Conservation (phyloP, 1,140 invertebrate genomes). For the Penaeus vannamei region DNA sequence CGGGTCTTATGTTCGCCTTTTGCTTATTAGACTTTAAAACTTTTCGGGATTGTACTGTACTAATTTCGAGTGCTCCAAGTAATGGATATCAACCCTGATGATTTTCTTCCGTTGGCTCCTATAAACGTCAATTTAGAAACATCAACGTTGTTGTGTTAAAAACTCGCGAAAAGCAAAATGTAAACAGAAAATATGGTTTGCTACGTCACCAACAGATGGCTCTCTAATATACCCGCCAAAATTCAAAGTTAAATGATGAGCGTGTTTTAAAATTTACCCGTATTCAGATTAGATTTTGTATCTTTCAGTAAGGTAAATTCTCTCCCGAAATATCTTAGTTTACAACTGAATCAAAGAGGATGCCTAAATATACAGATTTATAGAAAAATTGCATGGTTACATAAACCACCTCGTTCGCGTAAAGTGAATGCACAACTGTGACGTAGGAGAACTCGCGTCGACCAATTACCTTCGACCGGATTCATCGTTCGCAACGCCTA, state of each 20-base stretch:
- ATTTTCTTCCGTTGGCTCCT: neutral
- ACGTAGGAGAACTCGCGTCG: too few species aligned
- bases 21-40: neutral
- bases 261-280: neutral
- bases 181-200: slow-evolving; percentile 27
- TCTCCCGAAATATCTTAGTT: neutral
- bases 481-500: too few species aligned
- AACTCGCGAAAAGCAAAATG: slow-evolving; percentile 44
- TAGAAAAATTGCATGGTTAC: too few species aligned
- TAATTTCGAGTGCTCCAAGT: neutral
- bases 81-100: neutral
- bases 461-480: too few species aligned
- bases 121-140: neutral
- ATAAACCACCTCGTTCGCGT: too few species aligned
- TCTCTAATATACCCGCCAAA: slow-evolving; percentile 14
- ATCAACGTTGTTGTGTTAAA: neutral
- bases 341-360: too few species aligned
- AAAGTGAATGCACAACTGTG: too few species aligned
- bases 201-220: slow-evolving; percentile 23
- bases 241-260: neutral
- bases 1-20: neutral
- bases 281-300: neutral
- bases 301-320: neutral
- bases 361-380: too few species aligned
- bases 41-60: neutral